Evolutionary conservation across 37 sponge, comb jelly and placozoan species (phyloP).

Genomic region (Spongilla lacustris): DNA sequence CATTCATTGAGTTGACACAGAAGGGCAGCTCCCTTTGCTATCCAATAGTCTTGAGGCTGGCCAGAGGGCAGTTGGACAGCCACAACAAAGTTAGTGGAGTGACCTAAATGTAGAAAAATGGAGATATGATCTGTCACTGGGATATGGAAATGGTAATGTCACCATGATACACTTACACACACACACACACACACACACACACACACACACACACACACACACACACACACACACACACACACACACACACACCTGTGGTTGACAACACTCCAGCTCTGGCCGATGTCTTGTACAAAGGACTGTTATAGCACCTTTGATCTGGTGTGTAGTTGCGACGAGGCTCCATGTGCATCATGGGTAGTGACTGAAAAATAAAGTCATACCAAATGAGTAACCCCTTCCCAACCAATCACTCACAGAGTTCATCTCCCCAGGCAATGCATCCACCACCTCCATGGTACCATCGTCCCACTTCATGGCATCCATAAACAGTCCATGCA

Average conservation of each 20-base stretch:
- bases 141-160: no score
- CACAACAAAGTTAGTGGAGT: conserved; percentile 99
- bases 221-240: not conserved
- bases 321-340: conserved; percentile 71
- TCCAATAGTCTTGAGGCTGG: conserved; percentile 88
- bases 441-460: conserved; percentile 71
- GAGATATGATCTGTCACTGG: no score
- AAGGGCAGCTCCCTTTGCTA: conserved; percentile 94
- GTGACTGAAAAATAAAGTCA: no score
- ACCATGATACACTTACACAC: not conserved
- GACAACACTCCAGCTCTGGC: conserved; percentile 90
- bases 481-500: conserved; percentile 97
- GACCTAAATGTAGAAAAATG: conserved; percentile 56
- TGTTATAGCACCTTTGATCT: conserved; percentile 67
- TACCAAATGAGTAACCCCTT: no score
- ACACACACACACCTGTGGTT: conserved; percentile 76
- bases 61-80: conserved; percentile 89
- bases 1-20: conserved; percentile 94
- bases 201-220: conserved; percentile 1
- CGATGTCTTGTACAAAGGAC: conserved; percentile 91
- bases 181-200: conserved; percentile 1
- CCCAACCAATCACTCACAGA: conserved; percentile 79
- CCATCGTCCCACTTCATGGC: conserved; percentile 93
- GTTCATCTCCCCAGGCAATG: conserved; percentile 91
- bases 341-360: conserved; percentile 92